Conservation (phyloP, 1,140 invertebrate genomes). For the Metaphire vulgaris region DNA sequence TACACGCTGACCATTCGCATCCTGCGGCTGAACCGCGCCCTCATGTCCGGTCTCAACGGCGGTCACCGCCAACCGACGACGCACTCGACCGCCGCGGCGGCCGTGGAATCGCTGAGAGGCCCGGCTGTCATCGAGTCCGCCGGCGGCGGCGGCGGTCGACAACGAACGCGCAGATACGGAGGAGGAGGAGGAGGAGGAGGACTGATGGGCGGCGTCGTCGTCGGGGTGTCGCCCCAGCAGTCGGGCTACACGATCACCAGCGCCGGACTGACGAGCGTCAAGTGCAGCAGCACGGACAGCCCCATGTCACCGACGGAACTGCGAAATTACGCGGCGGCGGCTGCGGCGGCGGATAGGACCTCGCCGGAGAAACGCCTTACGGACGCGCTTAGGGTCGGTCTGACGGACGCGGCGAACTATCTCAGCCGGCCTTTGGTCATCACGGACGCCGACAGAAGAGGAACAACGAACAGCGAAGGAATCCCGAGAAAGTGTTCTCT, state of each 20-base stretch:
- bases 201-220: too few relatives aligned
- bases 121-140: not conserved
- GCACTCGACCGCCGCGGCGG: too few relatives aligned
- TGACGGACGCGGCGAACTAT: not conserved
- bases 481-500: too few relatives aligned
- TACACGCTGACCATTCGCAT: conserved; percentile 78
- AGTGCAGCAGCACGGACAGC: not conserved
- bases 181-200: too few relatives aligned
- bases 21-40: conserved; percentile 41
- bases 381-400: not conserved
- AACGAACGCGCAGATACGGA: too few relatives aligned
- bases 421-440: too few relatives aligned
- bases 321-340: not conserved
- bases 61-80: too few relatives aligned
- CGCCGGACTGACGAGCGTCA: not conserved
- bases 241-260: not conserved
- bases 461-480: too few relatives aligned
- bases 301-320: not conserved
- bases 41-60: conserved; percentile 32
- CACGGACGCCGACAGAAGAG: too few relatives aligned
- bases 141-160: too few relatives aligned
- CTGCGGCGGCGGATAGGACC: not conserved
- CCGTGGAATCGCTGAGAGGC: not conserved
- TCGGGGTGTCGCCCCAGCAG: not conserved
- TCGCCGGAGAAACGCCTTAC: not conserved